Evolutionary conservation across 1,140 invertebrate species (phyloP).

Genomic region (Eufriesea mexicana): DNA sequence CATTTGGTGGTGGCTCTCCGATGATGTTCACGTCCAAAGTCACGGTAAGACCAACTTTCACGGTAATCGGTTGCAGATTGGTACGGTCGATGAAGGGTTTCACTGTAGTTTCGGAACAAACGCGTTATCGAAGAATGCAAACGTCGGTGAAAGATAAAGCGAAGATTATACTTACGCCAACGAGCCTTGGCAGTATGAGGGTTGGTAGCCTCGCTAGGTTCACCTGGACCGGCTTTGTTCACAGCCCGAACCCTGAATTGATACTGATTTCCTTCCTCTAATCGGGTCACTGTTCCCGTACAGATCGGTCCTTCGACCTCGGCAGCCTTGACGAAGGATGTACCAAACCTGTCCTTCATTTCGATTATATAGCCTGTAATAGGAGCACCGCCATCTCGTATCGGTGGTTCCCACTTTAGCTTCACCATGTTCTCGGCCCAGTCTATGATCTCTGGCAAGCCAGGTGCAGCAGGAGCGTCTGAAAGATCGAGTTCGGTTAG

Average conservation of each 20-base stretch:
- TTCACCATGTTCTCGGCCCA: slow-evolving; percentile 96
- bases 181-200: slow-evolving; percentile 97
- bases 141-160: background rate
- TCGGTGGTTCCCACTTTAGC: slow-evolving; percentile 97
- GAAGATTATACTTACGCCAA: slow-evolving; percentile 87
- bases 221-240: slow-evolving; percentile 97
- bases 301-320: slow-evolving; percentile 91
- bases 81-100: slow-evolving; percentile 96
- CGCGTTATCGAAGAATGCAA: too few species aligned
- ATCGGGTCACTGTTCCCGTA: slow-evolving; percentile 91
- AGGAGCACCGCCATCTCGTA: slow-evolving; percentile 97
- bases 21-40: slow-evolving; percentile 95
- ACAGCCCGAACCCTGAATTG: slow-evolving; percentile 97
- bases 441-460: slow-evolving; percentile 95
- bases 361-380: slow-evolving; percentile 98
- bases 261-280: slow-evolving; percentile 97
- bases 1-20: slow-evolving; percentile 96
- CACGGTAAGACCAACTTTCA: slow-evolving; percentile 96
- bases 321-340: slow-evolving; percentile 86
- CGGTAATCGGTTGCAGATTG: slow-evolving; percentile 90
- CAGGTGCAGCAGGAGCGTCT: slow-evolving; percentile 94
- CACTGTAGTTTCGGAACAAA: slow-evolving; percentile 83
- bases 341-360: slow-evolving; percentile 89
- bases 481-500: background rate
- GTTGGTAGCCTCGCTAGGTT: slow-evolving; percentile 96